phyloP scores from a whole-genome alignment of 2,113 vertebrate species.

The Mellivora capensis region DNA sequence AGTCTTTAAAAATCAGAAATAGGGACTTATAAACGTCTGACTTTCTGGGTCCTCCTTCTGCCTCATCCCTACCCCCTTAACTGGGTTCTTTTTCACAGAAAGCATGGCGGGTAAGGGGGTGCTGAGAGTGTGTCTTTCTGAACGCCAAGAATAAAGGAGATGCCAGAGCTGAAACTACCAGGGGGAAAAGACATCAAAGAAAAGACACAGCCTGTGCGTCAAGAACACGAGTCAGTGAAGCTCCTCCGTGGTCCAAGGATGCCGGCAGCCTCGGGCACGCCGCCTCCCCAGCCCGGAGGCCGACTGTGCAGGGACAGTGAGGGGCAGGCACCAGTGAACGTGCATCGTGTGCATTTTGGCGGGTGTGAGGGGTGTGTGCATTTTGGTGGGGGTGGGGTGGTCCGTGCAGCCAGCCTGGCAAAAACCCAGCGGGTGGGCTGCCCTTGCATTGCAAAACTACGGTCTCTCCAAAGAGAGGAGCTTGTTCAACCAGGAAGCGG shows the following conservation, averaged over 20 bases:
- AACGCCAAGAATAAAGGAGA: not conserved
- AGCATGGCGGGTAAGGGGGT: not conserved
- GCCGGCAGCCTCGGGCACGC: fast-evolving
- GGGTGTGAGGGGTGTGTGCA: not conserved
- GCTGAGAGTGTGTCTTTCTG: not conserved
- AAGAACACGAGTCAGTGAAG: fast-evolving
- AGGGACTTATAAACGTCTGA: not conserved
- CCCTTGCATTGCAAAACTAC: not conserved
- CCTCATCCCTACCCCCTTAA: fast-evolving
- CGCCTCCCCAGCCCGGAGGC: not conserved
- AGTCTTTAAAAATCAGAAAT: not conserved
- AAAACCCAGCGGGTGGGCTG: not conserved
- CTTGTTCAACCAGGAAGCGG: not conserved
- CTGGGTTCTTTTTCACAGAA: not conserved
- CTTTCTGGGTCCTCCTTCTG: not conserved
- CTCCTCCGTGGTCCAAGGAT: fast-evolving
- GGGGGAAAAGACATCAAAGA: not conserved
- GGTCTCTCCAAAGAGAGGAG: not conserved
- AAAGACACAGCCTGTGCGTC: not conserved
- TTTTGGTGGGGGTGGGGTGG: no score
- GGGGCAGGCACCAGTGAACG: fast-evolving
- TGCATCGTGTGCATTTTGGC: no score
- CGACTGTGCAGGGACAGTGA: fast-evolving
- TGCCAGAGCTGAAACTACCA: not conserved
- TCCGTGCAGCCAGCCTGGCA: fast-evolving